These are phyloP conservation scores for Episyrphus balteatus DNA, from an alignment of 1,140 invertebrate genomes.

Conservation along the genomic window DNA sequence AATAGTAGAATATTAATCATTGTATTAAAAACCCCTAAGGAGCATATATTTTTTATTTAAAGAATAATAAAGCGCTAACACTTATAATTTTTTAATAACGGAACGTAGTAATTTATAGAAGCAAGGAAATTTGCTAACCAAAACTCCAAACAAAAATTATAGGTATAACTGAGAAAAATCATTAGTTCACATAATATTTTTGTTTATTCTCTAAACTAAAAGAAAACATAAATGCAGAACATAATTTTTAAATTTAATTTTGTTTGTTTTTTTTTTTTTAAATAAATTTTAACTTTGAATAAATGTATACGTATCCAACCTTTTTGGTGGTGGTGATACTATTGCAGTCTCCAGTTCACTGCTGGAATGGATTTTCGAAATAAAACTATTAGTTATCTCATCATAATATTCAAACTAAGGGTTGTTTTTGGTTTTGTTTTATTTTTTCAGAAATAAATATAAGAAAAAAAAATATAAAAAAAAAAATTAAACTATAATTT, in stretches of 20 bases:
- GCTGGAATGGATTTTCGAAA: conserved; percentile 23
- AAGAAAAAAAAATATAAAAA: neutral
- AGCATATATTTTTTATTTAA: no score
- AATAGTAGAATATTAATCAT: no score
- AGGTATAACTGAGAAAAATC: neutral
- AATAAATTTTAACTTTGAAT: neutral
- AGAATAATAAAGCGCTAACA: no score
- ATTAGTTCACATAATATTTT: no score
- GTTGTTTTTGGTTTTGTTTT: neutral
- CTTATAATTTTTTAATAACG: no score
- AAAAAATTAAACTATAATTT: no score
- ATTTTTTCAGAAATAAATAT: neutral
- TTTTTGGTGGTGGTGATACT: conserved; percentile 27
- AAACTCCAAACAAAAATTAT: neutral
- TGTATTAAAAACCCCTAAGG: no score
- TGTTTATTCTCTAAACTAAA: neutral
- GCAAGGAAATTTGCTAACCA: neutral
- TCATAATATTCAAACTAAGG: neutral
- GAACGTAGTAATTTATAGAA: no score
- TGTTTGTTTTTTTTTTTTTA: neutral
- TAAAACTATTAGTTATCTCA: neutral
- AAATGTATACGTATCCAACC: conserved; percentile 24
- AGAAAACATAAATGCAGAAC: neutral
- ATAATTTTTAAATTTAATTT: neutral
- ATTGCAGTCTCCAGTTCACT: conserved; percentile 26